Conservation (phyloP, 2,797 vertebrate genomes). For the Cyprinella venusta region DNA sequence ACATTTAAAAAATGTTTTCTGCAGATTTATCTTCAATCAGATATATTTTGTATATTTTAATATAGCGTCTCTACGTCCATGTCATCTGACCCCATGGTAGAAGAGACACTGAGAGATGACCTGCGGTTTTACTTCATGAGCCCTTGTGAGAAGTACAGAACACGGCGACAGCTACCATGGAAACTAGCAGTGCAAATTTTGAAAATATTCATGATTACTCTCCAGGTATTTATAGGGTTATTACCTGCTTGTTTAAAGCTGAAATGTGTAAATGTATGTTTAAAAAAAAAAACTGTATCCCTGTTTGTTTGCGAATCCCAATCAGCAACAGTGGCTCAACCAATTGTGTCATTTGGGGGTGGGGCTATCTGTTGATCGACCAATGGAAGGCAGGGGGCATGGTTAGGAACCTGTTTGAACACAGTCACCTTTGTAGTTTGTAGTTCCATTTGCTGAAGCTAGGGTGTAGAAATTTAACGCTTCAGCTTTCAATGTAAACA, state of each 20-base stretch:
- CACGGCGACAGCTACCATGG: slow-evolving; percentile 89
- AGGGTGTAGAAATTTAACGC: neutral
- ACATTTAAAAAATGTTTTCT: neutral
- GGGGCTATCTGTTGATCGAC: neutral
- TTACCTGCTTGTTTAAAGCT: neutral
- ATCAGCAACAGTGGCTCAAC: neutral
- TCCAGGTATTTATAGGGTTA: slow-evolving; percentile 81
- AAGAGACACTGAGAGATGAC: slow-evolving; percentile 84
- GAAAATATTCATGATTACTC: slow-evolving; percentile 96
- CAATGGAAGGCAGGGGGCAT: neutral
- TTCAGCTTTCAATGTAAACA: neutral
- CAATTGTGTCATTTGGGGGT: neutral
- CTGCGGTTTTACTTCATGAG: slow-evolving; percentile 97
- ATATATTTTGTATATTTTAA: slow-evolving; percentile 13
- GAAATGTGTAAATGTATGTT: neutral
- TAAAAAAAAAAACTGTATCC: neutral
- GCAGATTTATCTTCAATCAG: neutral
- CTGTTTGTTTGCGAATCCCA: neutral
- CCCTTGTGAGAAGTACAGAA: slow-evolving; percentile 95
- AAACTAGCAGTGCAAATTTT: slow-evolving; percentile 94
- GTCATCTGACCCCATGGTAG: slow-evolving; percentile 72
- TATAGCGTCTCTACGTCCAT: slow-evolving; percentile 56
- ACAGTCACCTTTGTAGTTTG: neutral
- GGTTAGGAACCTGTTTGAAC: neutral
- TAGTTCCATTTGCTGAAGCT: neutral